These are phyloP conservation scores for Clusia tigrina DNA, from an alignment of 2,888 invertebrate genomes.

Conservation along the genomic window DNA sequence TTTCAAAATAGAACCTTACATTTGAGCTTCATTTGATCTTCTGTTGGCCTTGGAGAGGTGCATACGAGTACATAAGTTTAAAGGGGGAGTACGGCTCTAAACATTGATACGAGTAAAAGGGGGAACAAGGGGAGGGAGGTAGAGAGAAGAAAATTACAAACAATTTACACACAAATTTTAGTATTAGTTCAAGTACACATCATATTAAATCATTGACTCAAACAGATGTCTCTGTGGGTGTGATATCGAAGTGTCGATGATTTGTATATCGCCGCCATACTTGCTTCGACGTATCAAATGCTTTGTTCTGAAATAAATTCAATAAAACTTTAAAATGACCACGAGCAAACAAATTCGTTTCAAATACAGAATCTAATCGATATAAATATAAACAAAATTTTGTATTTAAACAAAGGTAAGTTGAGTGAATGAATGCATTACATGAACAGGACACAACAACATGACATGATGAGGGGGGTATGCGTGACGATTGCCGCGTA, in stretches of 20 bases:
- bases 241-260: constrained; percentile 41
- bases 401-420: neutral
- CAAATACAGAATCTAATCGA: too few relatives aligned
- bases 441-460: neutral
- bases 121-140: too few relatives aligned
- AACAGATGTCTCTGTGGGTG: constrained; percentile 60
- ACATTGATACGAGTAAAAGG: too few relatives aligned
- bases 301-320: constrained; percentile 53
- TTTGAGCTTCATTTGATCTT: neutral
- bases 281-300: constrained; percentile 59
- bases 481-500: too few relatives aligned
- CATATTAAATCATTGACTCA: constrained; percentile 54
- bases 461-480: too few relatives aligned
- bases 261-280: constrained; percentile 56
- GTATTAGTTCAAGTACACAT: too few relatives aligned
- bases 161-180: too few relatives aligned
- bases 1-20: neutral
- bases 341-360: too few relatives aligned
- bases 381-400: neutral
- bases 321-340: neutral
- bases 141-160: too few relatives aligned
- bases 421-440: neutral
- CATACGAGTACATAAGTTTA: too few relatives aligned
- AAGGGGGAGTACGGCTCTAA: constrained; percentile 1
- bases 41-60: too few relatives aligned